Evolutionary conservation across 2,113 vertebrate genomes (phyloP).

Genomic region (Tricholaema leucomelas): DNA sequence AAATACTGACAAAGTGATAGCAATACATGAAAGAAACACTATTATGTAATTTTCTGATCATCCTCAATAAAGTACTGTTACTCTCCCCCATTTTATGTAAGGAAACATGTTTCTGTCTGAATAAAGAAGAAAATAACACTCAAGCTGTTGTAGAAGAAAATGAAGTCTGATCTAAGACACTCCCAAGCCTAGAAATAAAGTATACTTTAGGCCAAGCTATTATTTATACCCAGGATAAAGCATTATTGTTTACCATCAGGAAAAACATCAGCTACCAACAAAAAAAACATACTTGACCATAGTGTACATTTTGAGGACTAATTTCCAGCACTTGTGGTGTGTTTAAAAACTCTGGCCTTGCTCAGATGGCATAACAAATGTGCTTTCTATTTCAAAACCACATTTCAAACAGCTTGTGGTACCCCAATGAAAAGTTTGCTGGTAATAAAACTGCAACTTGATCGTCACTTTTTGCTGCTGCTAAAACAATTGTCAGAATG

Average conservation of each 20-base stretch:
- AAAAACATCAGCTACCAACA: not conserved
- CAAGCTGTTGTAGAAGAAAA: not conserved
- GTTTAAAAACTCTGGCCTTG: not conserved
- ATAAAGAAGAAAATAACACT: not conserved
- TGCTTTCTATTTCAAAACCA: not conserved
- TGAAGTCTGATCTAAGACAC: not conserved
- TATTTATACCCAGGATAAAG: not conserved
- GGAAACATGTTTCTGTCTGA: not conserved
- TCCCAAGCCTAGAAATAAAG: not conserved
- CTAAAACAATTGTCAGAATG: not conserved
- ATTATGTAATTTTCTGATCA: not conserved
- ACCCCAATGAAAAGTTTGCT: not conserved
- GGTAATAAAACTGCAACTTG: not conserved
- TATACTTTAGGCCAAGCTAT: not conserved
- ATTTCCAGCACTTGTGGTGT: not conserved
- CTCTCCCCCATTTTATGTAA: rapidly evolving
- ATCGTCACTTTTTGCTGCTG: not conserved
- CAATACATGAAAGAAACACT: not conserved
- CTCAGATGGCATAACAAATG: not conserved
- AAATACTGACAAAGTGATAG: not conserved
- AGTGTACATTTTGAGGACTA: not conserved
- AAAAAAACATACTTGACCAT: not conserved
- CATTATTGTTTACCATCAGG: not conserved
- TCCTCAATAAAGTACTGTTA: not conserved
- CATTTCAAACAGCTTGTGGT: not conserved